Evolutionary conservation across 2,888 invertebrate species (phyloP).

Genomic region (Chesias legatella): DNA sequence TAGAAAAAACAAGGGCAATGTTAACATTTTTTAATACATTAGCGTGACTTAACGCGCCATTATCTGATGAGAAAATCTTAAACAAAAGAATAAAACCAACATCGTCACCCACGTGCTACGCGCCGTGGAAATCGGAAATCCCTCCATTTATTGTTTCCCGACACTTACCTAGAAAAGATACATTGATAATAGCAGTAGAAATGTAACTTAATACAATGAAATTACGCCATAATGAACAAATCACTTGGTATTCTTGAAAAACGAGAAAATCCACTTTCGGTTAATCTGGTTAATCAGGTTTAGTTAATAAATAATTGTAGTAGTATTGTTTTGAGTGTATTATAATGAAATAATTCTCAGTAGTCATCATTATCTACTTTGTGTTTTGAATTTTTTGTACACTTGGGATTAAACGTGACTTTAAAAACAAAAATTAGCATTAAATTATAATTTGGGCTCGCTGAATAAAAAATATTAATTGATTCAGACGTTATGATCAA

Average conservation of each 20-base stretch:
- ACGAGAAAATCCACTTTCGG: conserved; percentile 61
- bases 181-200: conserved; percentile 24
- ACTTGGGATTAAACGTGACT: conserved; percentile 2
- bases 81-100: conserved; percentile 52
- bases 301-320: conserved; percentile 43
- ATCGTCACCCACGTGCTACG: conserved; percentile 39
- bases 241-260: conserved; percentile 58
- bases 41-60: conserved; percentile 49
- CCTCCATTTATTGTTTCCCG: conserved; percentile 63
- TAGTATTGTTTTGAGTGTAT: conserved; percentile 45
- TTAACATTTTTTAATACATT: conserved; percentile 28
- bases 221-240: conserved; percentile 51
- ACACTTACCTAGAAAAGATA: conserved; percentile 57
- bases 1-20: conserved; percentile 14
- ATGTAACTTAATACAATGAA: conserved; percentile 51
- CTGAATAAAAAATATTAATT: conserved; percentile 16
- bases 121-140: conserved; percentile 71
- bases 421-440: conserved; percentile 3
- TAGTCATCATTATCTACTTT: not conserved
- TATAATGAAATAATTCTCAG: not conserved
- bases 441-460: not conserved
- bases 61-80: conserved; percentile 61
- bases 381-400: not conserved
- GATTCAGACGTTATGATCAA: conserved; percentile 21
- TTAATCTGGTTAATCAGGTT: conserved; percentile 61